Percentiles rank a stretch among this genome's conserved stretches.
Conservation (phyloP, 1,140 invertebrate species). For the Nomia melanderi region DNA sequence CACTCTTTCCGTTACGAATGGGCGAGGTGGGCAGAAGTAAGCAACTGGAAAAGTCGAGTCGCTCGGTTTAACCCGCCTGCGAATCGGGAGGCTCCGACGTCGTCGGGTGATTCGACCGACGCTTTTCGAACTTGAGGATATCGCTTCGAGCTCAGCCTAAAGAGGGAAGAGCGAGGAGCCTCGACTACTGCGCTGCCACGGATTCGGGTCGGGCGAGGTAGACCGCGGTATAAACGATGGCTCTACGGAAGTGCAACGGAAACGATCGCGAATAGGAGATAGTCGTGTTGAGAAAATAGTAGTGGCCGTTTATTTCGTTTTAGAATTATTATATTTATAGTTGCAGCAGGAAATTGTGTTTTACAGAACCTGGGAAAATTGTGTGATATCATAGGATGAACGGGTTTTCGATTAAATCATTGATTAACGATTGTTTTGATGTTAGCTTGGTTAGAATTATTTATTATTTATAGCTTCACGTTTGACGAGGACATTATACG, state of each 20-base stretch:
- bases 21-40: neutral
- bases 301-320: neutral
- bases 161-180: conserved; percentile 43
- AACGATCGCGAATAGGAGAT: neutral
- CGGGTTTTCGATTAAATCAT: too few relatives aligned
- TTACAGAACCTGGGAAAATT: too few relatives aligned
- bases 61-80: conserved; percentile 63
- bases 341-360: too few relatives aligned
- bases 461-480: too few relatives aligned
- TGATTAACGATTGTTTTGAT: too few relatives aligned
- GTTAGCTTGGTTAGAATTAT: too few relatives aligned
- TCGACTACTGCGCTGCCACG: conserved; percentile 58
- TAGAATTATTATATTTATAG: neutral
- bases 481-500: too few relatives aligned
- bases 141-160: conserved; percentile 42
- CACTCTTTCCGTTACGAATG: neutral
- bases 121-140: conserved; percentile 60
- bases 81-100: conserved; percentile 62
- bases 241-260: neutral
- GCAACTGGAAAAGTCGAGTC: conserved; percentile 68
- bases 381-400: too few relatives aligned
- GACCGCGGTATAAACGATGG: conserved; percentile 33
- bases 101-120: conserved; percentile 35
- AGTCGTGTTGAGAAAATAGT: neutral
- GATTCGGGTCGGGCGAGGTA: conserved; percentile 61